Conservation (phyloP, 2,113 vertebrate species). For the Mastomys coucha region DNA sequence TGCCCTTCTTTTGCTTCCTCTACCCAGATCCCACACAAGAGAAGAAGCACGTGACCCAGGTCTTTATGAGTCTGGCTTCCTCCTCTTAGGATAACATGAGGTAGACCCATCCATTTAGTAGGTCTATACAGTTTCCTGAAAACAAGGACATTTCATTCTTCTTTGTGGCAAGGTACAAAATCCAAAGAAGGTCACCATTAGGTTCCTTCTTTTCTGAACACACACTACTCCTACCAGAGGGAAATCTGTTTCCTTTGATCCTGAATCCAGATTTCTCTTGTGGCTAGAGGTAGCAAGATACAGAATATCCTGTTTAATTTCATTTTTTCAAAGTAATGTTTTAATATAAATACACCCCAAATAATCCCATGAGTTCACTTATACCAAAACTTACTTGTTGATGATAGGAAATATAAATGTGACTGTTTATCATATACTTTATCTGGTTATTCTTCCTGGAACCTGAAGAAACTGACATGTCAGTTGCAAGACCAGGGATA, state of each 20-base stretch:
- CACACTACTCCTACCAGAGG: background rate
- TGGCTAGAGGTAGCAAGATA: background rate
- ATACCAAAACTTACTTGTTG: background rate
- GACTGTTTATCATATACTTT: background rate
- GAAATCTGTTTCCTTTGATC: background rate
- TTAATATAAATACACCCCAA: background rate
- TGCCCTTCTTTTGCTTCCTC: background rate
- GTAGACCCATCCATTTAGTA: background rate
- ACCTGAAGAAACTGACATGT: background rate
- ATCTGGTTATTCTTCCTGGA: background rate
- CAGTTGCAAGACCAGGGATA: background rate
- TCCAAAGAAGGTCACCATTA: background rate
- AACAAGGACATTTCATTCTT: background rate
- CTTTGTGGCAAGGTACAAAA: background rate
- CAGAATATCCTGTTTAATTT: background rate
- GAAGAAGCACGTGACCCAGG: background rate
- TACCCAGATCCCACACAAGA: background rate
- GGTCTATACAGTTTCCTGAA: background rate
- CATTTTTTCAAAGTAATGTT: background rate
- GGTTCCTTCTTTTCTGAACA: background rate
- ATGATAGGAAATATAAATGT: background rate
- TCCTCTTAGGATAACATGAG: background rate
- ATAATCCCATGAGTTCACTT: background rate
- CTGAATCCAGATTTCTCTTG: background rate
- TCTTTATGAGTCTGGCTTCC: background rate